Conservation (phyloP, 35 echinoderm and acorn worm species). For the Ophioderma brevispina region DNA sequence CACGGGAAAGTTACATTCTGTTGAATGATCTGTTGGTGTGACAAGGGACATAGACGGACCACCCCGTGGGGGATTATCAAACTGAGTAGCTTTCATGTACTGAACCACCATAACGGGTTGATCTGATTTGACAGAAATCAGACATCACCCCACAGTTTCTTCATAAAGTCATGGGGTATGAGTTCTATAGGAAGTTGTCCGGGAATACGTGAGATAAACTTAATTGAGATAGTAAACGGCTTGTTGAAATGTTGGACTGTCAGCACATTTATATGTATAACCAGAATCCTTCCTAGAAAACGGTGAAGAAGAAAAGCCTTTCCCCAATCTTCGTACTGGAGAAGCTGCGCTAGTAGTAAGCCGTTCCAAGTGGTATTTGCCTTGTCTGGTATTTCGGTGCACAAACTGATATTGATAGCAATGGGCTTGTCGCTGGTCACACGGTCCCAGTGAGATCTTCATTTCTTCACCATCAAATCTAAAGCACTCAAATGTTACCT, state of each 20-base stretch:
- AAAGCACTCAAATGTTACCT: not conserved
- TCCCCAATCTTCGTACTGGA: not conserved
- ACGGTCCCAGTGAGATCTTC: not conserved
- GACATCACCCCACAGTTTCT: not conserved
- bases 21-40: not conserved
- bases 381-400: not conserved
- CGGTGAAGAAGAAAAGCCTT: not conserved
- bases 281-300: not conserved
- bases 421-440: not conserved
- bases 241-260: not conserved
- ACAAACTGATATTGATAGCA: not conserved
- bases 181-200: not conserved
- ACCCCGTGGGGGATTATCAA: not conserved
- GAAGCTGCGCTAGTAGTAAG: not conserved
- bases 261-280: not conserved
- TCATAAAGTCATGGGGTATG: not conserved
- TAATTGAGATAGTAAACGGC: not conserved
- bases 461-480: not conserved
- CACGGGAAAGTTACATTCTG: not conserved
- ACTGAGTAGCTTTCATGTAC: not conserved
- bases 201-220: too few relatives aligned
- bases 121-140: not conserved
- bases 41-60: not conserved
- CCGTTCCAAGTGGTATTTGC: not conserved
- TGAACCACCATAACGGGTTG: not conserved